Conservation (phyloP, 2,797 vertebrate species). For the Notolepis coatsorum region DNA sequence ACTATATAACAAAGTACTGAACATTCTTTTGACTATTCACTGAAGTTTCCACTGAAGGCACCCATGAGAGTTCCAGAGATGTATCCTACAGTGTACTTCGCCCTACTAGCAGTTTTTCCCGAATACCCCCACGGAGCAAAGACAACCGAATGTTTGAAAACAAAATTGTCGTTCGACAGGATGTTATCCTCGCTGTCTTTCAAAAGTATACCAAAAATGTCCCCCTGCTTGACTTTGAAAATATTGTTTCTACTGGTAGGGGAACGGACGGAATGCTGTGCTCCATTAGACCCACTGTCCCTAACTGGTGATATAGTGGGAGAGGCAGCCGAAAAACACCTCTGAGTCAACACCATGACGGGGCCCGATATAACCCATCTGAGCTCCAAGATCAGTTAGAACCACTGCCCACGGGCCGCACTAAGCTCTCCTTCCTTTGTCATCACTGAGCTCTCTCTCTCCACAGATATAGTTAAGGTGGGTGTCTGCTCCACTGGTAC, state of each 20-base stretch:
- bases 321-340: conserved; percentile 34
- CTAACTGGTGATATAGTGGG: conserved; percentile 14
- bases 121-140: neutral
- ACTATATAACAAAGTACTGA: too few relatives aligned
- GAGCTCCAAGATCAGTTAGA: conserved; percentile 52
- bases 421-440: conserved; percentile 39
- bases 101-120: neutral
- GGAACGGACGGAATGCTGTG: conserved; percentile 41
- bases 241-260: neutral
- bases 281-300: conserved; percentile 8
- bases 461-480: conserved; percentile 14
- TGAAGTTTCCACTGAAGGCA: neutral
- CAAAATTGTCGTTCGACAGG: too few relatives aligned
- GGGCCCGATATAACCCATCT: conserved; percentile 25
- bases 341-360: conserved; percentile 34
- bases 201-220: neutral
- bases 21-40: neutral
- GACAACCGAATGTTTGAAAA: too few relatives aligned
- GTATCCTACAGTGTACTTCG: neutral
- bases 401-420: conserved; percentile 10
- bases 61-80: neutral
- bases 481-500: conserved; percentile 24
- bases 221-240: neutral
- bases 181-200: too few relatives aligned
- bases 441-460: conserved; percentile 14